Evolutionary conservation across 1,140 invertebrate species (phyloP).

Genomic region (Microplitis mediator): DNA sequence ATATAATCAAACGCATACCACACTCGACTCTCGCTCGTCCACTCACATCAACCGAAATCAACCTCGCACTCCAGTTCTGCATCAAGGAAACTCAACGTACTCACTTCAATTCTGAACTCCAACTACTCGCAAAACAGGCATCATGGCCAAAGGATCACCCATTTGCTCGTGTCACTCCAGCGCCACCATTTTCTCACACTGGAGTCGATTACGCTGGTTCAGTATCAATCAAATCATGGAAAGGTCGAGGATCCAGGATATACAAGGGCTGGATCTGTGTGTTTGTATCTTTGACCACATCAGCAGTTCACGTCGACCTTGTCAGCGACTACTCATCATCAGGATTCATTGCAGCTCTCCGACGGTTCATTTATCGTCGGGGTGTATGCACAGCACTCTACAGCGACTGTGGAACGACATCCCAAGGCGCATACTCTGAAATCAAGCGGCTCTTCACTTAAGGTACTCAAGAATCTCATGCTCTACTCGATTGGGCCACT

Average conservation of each 20-base stretch:
- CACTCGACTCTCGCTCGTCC: not conserved
- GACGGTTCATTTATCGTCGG: slow-evolving; percentile 34
- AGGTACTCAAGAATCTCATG: not conserved
- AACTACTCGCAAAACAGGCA: not conserved
- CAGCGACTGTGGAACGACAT: slow-evolving; percentile 51
- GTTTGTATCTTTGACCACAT: too few relatives aligned
- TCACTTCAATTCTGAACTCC: not conserved
- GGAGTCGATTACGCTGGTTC: too few relatives aligned
- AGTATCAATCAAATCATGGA: too few relatives aligned
- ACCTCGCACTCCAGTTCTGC: too few relatives aligned
- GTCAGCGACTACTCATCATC: too few relatives aligned
- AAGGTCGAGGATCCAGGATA: too few relatives aligned
- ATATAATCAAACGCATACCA: not conserved
- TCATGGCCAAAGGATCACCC: not conserved
- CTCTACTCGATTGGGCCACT: not conserved
- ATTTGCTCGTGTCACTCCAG: too few relatives aligned
- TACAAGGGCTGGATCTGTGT: too few relatives aligned
- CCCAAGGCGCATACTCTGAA: slow-evolving; percentile 40
- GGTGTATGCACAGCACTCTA: slow-evolving; percentile 35
- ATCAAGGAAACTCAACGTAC: not conserved
- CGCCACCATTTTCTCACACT: too few relatives aligned
- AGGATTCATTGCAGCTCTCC: slow-evolving; percentile 10
- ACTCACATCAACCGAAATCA: too few relatives aligned
- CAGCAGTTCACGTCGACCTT: too few relatives aligned
- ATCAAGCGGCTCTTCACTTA: not conserved